These are phyloP conservation scores for Xestia sexstrigata DNA, from an alignment of 2,888 invertebrate species.

Conservation along the genomic window DNA sequence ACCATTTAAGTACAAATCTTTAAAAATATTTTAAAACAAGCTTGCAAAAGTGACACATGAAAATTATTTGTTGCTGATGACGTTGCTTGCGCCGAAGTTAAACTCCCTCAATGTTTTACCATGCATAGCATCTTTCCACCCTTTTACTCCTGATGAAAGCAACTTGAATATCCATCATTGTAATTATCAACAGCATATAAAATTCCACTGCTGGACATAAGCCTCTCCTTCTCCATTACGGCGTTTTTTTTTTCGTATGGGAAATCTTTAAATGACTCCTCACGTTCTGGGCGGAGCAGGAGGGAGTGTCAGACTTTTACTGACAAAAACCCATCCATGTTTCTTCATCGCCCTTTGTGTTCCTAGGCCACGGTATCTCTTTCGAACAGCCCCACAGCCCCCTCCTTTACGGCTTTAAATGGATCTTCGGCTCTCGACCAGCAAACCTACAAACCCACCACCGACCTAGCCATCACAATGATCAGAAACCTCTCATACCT, in stretches of 20 bases:
- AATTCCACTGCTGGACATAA: background rate
- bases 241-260: too few species aligned
- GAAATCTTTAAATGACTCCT: too few species aligned
- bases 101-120: background rate
- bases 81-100: background rate
- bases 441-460: background rate
- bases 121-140: background rate
- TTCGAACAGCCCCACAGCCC: too few species aligned
- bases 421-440: background rate
- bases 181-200: background rate
- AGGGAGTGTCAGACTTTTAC: too few species aligned
- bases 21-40: background rate
- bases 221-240: too few species aligned
- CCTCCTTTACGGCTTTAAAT: too few species aligned
- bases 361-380: too few species aligned
- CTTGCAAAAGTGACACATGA: background rate
- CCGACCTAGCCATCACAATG: background rate
- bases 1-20: background rate
- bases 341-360: too few species aligned
- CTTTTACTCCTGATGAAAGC: background rate
- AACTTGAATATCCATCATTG: background rate
- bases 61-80: background rate
- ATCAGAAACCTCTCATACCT: conserved; percentile 72
- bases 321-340: too few species aligned
- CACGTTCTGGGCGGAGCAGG: too few species aligned